Conservation (phyloP, 2,113 vertebrate genomes). For the Pelecanus crispus region DNA sequence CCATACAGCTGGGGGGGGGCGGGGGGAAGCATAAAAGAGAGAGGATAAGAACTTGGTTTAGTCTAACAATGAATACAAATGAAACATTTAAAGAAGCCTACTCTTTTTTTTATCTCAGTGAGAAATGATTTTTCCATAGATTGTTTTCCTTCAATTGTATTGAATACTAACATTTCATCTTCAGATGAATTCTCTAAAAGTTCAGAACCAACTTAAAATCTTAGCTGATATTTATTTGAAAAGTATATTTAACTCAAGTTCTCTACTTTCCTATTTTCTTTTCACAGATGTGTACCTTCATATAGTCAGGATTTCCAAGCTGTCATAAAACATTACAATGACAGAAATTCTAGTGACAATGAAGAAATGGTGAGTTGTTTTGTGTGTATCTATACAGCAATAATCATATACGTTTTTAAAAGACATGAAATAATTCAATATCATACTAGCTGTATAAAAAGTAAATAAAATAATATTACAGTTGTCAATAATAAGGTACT, state of each 20-base stretch:
- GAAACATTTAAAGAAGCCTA: not conserved
- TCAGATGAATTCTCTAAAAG: not conserved
- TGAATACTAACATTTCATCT: not conserved
- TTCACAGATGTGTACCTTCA: rapidly evolving
- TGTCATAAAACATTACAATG: not conserved
- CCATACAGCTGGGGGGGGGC: not conserved
- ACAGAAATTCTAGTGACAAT: not conserved
- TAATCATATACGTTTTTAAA: not conserved
- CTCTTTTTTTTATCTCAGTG: not conserved
- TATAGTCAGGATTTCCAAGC: not conserved
- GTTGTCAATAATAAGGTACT: not conserved
- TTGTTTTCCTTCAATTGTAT: not conserved
- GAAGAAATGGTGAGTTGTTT: not conserved
- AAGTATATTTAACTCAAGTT: not conserved
- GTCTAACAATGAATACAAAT: not conserved
- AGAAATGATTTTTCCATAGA: not conserved
- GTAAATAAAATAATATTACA: not conserved
- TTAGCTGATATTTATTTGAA: not conserved
- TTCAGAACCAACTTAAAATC: not conserved
- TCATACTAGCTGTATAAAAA: not conserved
- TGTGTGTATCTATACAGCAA: not conserved
- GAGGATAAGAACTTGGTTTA: not conserved
- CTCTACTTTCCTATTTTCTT: not conserved
- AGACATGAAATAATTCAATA: not conserved
- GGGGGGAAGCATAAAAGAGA: not conserved